Conservation (phyloP, 2,113 vertebrate species). For the Nibea coibor region DNA sequence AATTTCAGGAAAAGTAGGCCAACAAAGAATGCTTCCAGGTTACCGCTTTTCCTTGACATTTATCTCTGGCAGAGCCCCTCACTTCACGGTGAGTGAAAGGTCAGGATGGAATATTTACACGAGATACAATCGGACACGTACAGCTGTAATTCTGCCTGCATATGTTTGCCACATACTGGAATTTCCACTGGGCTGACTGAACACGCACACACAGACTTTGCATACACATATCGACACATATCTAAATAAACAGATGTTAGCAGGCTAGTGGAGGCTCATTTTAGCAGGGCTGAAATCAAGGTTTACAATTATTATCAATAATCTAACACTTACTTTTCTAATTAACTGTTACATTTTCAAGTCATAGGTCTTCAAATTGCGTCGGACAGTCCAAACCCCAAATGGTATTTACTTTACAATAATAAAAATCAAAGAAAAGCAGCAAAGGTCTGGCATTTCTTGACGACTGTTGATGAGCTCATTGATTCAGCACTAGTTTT, state of each 20-base stretch:
- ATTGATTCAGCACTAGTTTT: neutral
- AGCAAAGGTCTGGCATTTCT: neutral
- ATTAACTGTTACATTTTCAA: neutral
- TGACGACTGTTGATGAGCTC: neutral
- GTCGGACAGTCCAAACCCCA: neutral
- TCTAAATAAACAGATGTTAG: neutral
- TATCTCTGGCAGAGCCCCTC: slow-evolving; percentile 19
- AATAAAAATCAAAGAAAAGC: neutral
- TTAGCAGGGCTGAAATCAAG: neutral
- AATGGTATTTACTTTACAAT: neutral
- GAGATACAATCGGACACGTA: slow-evolving; percentile 32
- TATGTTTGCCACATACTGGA: slow-evolving; percentile 8
- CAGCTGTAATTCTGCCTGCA: slow-evolving; percentile 39
- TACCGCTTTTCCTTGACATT: slow-evolving; percentile 37
- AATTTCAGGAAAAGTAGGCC: slow-evolving; percentile 50
- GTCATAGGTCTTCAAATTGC: neutral
- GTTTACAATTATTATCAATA: neutral
- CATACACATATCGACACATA: neutral
- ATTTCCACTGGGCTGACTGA: neutral
- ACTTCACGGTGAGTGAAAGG: slow-evolving; percentile 45
- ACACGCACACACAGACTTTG: neutral
- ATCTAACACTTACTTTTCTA: too few species aligned
- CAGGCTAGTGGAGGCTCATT: neutral
- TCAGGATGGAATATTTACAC: slow-evolving; percentile 58
- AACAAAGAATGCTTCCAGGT: slow-evolving; percentile 33